phyloP scores from a whole-genome alignment of 2,113 vertebrate genomes.

The Bungarus multicinctus region DNA sequence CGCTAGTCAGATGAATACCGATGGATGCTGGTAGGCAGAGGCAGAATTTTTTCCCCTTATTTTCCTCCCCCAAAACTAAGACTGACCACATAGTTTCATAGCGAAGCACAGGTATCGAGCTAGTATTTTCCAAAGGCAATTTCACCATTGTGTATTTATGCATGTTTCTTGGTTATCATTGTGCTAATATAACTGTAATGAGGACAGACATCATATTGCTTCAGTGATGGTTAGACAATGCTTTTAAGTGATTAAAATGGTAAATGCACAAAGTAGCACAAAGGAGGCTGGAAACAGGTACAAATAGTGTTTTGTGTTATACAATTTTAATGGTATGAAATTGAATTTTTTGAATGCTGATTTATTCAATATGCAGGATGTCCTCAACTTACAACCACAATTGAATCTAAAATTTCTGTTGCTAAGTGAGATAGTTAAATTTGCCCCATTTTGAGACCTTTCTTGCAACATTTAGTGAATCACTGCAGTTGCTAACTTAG shows the following conservation, averaged over 20 bases:
- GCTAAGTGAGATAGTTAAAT: neutral
- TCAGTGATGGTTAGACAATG: neutral
- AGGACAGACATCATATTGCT: neutral
- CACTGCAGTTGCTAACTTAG: neutral
- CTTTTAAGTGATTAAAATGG: neutral
- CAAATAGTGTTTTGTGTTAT: neutral
- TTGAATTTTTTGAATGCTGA: neutral
- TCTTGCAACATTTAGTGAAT: neutral
- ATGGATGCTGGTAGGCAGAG: too few species aligned
- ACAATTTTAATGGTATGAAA: neutral
- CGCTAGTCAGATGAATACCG: too few species aligned
- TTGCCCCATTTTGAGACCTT: neutral
- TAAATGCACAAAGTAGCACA: neutral
- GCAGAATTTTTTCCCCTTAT: too few species aligned
- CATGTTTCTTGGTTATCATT: neutral
- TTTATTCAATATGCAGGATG: neutral
- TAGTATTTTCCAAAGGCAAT: neutral
- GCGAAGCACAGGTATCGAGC: too few species aligned
- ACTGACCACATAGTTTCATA: too few species aligned
- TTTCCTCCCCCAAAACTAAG: too few species aligned
- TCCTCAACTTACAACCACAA: neutral
- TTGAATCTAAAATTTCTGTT: neutral
- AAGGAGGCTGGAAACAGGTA: neutral
- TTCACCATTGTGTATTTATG: neutral
- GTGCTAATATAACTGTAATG: neutral